Base-by-base conservation (phyloP, 1,140 invertebrate species). In the Drosophila ohnishii region DNA sequence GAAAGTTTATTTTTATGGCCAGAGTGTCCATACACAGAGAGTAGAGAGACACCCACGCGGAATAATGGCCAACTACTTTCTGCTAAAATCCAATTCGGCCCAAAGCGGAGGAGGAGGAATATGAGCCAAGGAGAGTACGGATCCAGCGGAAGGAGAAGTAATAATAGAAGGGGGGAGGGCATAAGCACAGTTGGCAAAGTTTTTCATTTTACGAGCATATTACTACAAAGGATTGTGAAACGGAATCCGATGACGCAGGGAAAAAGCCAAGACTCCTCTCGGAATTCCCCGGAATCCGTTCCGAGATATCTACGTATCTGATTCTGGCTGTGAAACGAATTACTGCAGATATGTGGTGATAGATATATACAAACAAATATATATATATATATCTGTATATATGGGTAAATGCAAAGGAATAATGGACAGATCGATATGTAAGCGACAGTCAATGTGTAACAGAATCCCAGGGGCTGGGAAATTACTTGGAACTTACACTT, bases 1-100 rank as follows among this genome's bases (percentile, higher is more conserved):
- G 64, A 50, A 55, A 77, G 75, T 73, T 65, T 79, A 62, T 71
- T 80, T 84, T 83, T 76, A 85, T 75, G 80, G 66, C 58, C 40
- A 65, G 34, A 47, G 62, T n/a, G 62, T n/a, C 30, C 48, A 61
- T 28, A 40, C 11, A 63, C 28, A 45, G 37, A 48, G 14, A 10
- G 4, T 4, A 35, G 34, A 28, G 34, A 64, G 28, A 73, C 57
- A 74, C 48, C 50, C 48, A 48, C 58, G 53, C 30, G 44, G 44
- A 30, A 69, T 50, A 64, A 65, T 61, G 56, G 55, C 56, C 69
- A 63, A 61, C 45, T 48, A 62, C 56, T 72, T 48, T 40, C 51
- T 34, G 42, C 50, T 45, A 44, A 56, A 70, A 57, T 45, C 65
- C 65, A 71, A 70, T 70, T 70, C 30, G 53, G 37, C 62, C 61